These are phyloP conservation scores for Laticauda colubrina DNA, from an alignment of 2,113 vertebrate species.

Conservation along the genomic window DNA sequence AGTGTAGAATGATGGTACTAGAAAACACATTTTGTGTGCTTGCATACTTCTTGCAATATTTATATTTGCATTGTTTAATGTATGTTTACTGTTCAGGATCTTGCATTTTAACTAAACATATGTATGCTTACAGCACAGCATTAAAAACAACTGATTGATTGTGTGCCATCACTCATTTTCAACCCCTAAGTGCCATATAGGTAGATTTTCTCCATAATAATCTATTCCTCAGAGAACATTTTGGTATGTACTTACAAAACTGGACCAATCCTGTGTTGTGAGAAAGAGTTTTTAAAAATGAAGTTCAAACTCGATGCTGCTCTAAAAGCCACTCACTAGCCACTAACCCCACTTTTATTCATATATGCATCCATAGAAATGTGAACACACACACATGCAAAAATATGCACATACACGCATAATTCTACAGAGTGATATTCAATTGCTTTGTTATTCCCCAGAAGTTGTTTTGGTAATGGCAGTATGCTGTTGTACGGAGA, in stretches of 20 bases:
- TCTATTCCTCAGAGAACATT: neutral
- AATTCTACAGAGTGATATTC: neutral
- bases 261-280: neutral
- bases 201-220: neutral
- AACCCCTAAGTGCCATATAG: neutral
- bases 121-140: neutral
- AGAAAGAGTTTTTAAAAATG: neutral
- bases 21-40: neutral
- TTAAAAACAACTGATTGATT: neutral
- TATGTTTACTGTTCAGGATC: neutral
- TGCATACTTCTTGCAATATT: neutral
- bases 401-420: neutral
- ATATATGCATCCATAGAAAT: neutral
- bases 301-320: neutral
- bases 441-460: neutral
- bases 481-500: neutral
- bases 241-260: neutral
- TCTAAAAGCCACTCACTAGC: neutral
- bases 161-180: neutral
- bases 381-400: neutral
- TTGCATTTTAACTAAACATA: neutral
- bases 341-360: neutral
- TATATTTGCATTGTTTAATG: neutral
- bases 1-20: constrained; percentile 58
- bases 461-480: neutral